Conservation (phyloP, 2,797 vertebrate genomes). For the Clarias pachynema region DNA sequence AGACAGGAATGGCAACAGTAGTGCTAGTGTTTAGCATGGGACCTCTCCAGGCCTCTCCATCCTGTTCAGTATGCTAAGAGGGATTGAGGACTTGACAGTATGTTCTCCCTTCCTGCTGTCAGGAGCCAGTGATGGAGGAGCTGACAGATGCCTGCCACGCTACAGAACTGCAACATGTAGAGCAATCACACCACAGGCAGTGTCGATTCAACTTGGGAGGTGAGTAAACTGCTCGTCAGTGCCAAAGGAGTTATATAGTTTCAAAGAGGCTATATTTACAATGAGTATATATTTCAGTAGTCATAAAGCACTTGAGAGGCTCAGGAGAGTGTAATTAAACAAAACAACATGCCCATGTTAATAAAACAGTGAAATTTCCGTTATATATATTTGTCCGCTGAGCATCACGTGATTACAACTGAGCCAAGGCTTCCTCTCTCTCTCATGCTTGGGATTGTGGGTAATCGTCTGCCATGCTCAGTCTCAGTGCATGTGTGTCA, state of each 20-base stretch:
- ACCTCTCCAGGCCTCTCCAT: neutral
- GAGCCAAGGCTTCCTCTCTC: too few relatives aligned
- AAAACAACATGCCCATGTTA: neutral
- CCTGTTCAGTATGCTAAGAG: conserved; percentile 49
- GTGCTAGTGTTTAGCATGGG: conserved; percentile 39
- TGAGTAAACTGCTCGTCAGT: conserved; percentile 4
- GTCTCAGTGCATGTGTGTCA: too few relatives aligned
- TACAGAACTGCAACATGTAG: conserved; percentile 38
- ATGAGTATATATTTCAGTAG: neutral
- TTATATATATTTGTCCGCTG: too few relatives aligned
- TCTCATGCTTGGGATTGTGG: too few relatives aligned
- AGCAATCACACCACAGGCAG: conserved; percentile 33
- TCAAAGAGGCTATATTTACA: neutral
- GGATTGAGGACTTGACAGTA: conserved; percentile 42
- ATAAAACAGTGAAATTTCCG: neutral
- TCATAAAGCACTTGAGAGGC: neutral
- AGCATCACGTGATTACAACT: too few relatives aligned
- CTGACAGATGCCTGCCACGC: conserved; percentile 51
- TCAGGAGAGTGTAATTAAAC: neutral
- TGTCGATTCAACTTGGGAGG: conserved; percentile 20
- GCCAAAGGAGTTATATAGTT: neutral
- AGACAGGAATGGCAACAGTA: conserved; percentile 10
- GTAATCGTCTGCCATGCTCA: too few relatives aligned
- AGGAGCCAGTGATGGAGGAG: conserved; percentile 50
- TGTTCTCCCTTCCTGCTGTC: conserved; percentile 53